Evolutionary conservation across 2,797 vertebrate species (phyloP).

Genomic region (Macrochelys suwanniensis): DNA sequence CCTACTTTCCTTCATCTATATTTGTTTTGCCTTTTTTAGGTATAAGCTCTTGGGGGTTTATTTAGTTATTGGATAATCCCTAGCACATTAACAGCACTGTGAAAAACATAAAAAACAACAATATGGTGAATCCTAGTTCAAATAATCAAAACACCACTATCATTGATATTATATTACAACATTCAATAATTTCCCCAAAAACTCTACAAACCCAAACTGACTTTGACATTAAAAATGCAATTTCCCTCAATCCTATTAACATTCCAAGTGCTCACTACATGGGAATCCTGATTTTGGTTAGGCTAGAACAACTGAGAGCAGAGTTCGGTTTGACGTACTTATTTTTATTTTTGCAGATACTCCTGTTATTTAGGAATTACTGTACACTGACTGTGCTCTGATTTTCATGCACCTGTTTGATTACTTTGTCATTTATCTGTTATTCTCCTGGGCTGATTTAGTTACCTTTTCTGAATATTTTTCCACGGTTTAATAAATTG

Average conservation of each 20-base stretch:
- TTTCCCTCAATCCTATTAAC: constrained; percentile 57
- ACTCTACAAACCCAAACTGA: background rate
- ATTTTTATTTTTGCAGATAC: constrained; percentile 37
- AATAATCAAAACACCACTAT: background rate
- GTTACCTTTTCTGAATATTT: constrained; percentile 50
- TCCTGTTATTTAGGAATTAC: background rate
- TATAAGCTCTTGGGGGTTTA: background rate
- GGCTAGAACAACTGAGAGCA: constrained; percentile 8
- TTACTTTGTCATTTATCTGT: constrained; percentile 35
- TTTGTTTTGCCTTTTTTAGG: constrained; percentile 18
- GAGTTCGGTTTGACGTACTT: constrained; percentile 46
- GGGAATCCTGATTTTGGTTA: constrained; percentile 39
- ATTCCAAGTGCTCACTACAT: constrained; percentile 33
- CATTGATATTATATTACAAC: background rate
- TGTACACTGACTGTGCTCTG: constrained; percentile 28
- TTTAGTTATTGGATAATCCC: background rate
- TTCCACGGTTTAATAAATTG: constrained; percentile 22
- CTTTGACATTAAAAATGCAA: constrained; percentile 62
- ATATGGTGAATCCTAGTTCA: background rate
- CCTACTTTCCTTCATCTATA: background rate
- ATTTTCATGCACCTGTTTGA: constrained; percentile 47
- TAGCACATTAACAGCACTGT: background rate
- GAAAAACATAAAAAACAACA: background rate
- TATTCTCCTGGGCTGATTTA: constrained; percentile 33
- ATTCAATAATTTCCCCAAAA: background rate